Base-by-base conservation (phyloP, 2,113 vertebrate species). In the Malurus cyaneus region DNA sequence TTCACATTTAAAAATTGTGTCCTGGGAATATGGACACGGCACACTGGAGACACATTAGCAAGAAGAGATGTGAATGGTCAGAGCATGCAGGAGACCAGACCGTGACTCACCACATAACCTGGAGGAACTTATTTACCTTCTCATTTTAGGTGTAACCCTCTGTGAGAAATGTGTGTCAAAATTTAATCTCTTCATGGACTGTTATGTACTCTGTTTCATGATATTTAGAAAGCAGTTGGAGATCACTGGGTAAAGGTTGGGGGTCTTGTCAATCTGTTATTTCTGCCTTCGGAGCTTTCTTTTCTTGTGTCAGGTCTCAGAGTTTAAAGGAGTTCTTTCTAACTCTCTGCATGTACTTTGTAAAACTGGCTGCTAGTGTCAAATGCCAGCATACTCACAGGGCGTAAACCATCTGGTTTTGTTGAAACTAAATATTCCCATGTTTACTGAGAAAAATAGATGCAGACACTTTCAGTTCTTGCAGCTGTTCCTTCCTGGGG, bases 361-460 rank as follows among this genome's bases (percentile, higher is more conserved):
- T 80, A 86, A 88, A 74, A 87, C 57, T 53, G 94, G 47, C 79
- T 89, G 84, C 84, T 65, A 28, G 76, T 95, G 95, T 97, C 91
- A 96, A 96, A 96, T 73, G 79, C 82, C 78, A 93, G 66, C 56
- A 32, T 89, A 79, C 61, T 90, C 72, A 90, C 77, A 76, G 61
- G 60, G 71, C 26, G 52, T 64, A 95, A 96, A 47, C 88, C 69
- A 91, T 79, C 94, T 93, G 70, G 28, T 90, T 95, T 94, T 92
- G 56, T 89, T 94, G 92, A 95, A 95, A 94, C 78, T 49, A 77
- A 96, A 92, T 94, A 96, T 84, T 93, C 70, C 85, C 4, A 0
- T 95, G 89, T 97, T 96, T 94, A 80, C 78, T 53, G 34, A 80
- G 74, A 56, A 96, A 95, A 94, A 95, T 86, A 84, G 87, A 91